Conservation (phyloP, 1,140 invertebrate species). For the Drosophila burlai region DNA sequence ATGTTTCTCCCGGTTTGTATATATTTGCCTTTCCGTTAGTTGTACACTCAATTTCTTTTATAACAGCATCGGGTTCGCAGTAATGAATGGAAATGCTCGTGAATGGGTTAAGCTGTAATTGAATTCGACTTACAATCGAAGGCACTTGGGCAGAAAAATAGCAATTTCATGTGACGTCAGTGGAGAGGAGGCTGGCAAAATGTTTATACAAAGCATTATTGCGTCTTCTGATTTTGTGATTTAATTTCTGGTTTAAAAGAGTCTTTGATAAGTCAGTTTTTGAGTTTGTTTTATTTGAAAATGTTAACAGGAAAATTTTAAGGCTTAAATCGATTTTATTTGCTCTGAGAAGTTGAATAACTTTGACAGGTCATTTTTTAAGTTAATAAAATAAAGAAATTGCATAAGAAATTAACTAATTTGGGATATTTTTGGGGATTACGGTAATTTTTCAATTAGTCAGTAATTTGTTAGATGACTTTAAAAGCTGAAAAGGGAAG, state of each 20-base stretch:
- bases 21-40: slow-evolving; percentile 51
- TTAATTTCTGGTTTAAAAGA: background rate
- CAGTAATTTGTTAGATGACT: background rate
- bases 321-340: no score
- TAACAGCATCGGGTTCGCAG: slow-evolving; percentile 23
- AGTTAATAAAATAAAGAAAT: background rate
- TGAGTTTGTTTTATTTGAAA: background rate
- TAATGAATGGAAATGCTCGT: slow-evolving; percentile 55
- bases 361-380: background rate
- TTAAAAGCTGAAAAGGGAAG: background rate
- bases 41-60: slow-evolving; percentile 57
- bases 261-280: no score
- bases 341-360: background rate
- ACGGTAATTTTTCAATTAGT: background rate
- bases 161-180: slow-evolving; percentile 31
- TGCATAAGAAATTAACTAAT: background rate
- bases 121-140: slow-evolving; percentile 59
- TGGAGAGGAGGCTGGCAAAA: background rate
- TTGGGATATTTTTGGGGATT: no score
- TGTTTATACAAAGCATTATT: background rate
- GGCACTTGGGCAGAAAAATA: slow-evolving; percentile 29
- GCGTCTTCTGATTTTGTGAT: background rate
- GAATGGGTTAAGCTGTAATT: slow-evolving; percentile 57
- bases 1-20: background rate
- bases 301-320: no score